phyloP scores from a whole-genome alignment of 1,140 invertebrate species.

The Chironomus tepperi region DNA sequence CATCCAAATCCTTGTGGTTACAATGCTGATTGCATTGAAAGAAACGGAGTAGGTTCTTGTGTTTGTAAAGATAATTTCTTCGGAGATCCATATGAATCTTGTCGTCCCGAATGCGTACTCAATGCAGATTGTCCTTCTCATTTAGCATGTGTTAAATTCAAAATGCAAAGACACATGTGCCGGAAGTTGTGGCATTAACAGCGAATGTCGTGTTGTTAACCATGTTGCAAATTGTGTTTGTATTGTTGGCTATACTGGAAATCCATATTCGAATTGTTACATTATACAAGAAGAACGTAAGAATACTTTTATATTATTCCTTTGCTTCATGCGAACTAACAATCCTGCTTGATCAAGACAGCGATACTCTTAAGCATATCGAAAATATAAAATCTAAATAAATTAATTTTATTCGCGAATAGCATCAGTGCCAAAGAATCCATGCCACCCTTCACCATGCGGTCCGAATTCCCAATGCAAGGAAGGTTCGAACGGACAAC shows the following conservation, averaged over 20 bases:
- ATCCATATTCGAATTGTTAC: slow-evolving; percentile 51
- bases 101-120: slow-evolving; percentile 61
- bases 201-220: slow-evolving; percentile 63
- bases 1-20: slow-evolving; percentile 49
- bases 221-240: slow-evolving; percentile 66
- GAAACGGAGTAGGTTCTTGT: slow-evolving; percentile 40
- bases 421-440: slow-evolving; percentile 41
- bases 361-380: background rate
- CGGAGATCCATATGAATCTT: slow-evolving; percentile 62
- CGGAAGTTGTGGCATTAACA: slow-evolving; percentile 58
- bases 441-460: slow-evolving; percentile 71
- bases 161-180: slow-evolving; percentile 64
- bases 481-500: slow-evolving; percentile 46
- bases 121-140: slow-evolving; percentile 69
- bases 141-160: slow-evolving; percentile 63
- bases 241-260: slow-evolving; percentile 49
- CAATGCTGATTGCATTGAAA: slow-evolving; percentile 45
- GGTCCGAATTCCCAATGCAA: slow-evolving; percentile 61
- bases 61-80: slow-evolving; percentile 51
- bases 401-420: background rate
- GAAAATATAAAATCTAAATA: background rate
- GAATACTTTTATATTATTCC: slow-evolving; percentile 27
- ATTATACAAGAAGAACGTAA: slow-evolving; percentile 34
- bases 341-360: background rate
- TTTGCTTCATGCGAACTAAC: slow-evolving; percentile 21